Evolutionary conservation across 2,888 invertebrate species (phyloP).

Genomic region (Hofmannophila pseudospretella): DNA sequence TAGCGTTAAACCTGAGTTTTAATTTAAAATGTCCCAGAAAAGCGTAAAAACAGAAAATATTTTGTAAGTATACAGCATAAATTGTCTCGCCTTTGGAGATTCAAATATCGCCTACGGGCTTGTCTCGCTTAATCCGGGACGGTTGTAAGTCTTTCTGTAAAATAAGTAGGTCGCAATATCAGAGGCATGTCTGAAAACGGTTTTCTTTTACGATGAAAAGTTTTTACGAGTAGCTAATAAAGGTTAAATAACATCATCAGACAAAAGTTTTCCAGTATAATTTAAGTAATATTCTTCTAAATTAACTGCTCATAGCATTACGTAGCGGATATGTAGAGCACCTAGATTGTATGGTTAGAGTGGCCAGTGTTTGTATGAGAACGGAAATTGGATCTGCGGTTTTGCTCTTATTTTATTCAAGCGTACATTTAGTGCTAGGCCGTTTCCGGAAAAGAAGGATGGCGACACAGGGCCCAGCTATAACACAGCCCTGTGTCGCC

Average conservation of each 20-base stretch:
- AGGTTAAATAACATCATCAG: background rate
- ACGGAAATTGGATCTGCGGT: slow-evolving; percentile 33
- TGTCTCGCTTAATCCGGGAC: background rate
- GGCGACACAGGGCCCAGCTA: too few relatives aligned
- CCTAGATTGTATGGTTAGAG: slow-evolving; percentile 21
- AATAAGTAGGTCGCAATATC: slow-evolving; percentile 5
- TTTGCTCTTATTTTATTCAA: background rate
- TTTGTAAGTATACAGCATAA: too few relatives aligned
- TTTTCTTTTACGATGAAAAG: slow-evolving; percentile 5
- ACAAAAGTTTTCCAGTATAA: slow-evolving; percentile 12
- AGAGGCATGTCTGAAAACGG: background rate
- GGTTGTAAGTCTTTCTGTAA: background rate
- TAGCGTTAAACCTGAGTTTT: too few relatives aligned
- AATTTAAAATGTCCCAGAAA: too few relatives aligned
- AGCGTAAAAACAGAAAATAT: too few relatives aligned
- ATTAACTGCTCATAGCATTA: background rate
- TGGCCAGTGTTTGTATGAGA: slow-evolving; percentile 22
- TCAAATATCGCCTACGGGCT: background rate
- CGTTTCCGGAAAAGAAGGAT: background rate
- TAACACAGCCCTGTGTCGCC: too few relatives aligned
- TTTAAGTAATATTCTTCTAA: slow-evolving; percentile 6
- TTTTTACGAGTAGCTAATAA: slow-evolving; percentile 3
- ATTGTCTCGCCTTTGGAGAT: background rate
- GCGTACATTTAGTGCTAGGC: background rate
- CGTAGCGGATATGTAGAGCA: slow-evolving; percentile 15